Evolutionary conservation across 2,888 invertebrate genomes (phyloP), one percentile per base, ranked within the genome.

Genomic region (Drosophila mimetica): DNA sequence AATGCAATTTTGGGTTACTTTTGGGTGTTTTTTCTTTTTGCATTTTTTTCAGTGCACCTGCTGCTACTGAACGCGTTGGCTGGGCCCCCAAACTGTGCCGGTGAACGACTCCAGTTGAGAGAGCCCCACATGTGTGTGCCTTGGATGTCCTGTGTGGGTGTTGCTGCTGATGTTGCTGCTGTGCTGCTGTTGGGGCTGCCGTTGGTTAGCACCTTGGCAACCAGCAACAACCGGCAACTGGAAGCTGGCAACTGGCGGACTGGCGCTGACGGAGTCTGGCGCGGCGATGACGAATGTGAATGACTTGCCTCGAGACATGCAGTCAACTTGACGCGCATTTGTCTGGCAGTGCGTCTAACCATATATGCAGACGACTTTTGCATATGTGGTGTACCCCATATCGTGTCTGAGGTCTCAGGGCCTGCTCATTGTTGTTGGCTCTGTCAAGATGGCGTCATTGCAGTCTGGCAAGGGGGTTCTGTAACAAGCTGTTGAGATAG

Each of bases 321-420:
- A 85, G 86, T 85, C 86, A 83, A 84, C 84, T 86, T 85, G 83
- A 84, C 83, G 84, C 86, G 86, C 85, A 85, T 84, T 86, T 86
- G 85, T 86, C 85, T 85, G 85, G 85, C 84, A 84, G 75, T 85
- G 85, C 85, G 85, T 85, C 85, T 86, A 84, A 74, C 75, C 74
- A 75, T 55, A 71, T 48, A 69, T 48, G 63, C 39, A 64, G 47
- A 70, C 50, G 57, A 47, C 46, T 61, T 63, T 48, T 70, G 52
- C 48, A 65, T 34, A 25, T 54, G 64, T 39, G 55, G 65, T 39
- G 47, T 55, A 44, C 50, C 25, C 65, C 47, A 48, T 60, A 47
- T 65, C 61, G 41, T 58, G 54, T 52, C 30, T 46, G 36, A 51
- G 51, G 54, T 52, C 30, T 46, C 41, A 51, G 51, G n/a, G 25